phyloP scores from a whole-genome alignment of 2,113 vertebrate genomes.

The Eptesicus fuscus region DNA sequence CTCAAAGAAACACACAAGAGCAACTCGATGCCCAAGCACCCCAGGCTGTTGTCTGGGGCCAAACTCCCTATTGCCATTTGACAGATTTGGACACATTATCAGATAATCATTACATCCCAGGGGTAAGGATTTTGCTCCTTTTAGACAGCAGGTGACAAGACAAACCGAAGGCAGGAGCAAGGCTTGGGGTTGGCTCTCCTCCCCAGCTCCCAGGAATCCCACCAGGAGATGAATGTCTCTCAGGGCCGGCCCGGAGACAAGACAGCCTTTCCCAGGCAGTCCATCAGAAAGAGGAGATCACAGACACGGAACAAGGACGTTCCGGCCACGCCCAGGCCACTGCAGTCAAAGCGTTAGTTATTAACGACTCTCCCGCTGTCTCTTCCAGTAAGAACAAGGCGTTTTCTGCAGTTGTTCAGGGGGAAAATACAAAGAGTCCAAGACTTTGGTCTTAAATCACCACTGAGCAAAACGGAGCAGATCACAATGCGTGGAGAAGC shows the following conservation, averaged over 20 bases:
- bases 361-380: background rate
- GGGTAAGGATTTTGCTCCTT: background rate
- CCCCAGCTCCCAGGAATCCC: background rate
- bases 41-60: background rate
- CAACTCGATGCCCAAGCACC: background rate
- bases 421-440: background rate
- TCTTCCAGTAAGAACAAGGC: background rate
- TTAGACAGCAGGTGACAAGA: background rate
- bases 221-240: background rate
- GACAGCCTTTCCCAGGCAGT: constrained; percentile 49
- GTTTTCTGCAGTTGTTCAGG: constrained; percentile 20
- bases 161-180: background rate
- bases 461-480: background rate
- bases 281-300: background rate
- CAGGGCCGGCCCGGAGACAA: background rate
- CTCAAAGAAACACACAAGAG: background rate
- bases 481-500: background rate
- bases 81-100: background rate
- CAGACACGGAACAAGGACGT: background rate
- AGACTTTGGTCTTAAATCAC: constrained; percentile 4
- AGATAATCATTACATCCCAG: background rate
- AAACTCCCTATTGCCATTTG: background rate
- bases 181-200: background rate
- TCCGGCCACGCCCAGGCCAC: background rate
- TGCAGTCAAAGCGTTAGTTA: background rate